Conservation (phyloP, 1,140 invertebrate species). For the Drosophila fuyamai region DNA sequence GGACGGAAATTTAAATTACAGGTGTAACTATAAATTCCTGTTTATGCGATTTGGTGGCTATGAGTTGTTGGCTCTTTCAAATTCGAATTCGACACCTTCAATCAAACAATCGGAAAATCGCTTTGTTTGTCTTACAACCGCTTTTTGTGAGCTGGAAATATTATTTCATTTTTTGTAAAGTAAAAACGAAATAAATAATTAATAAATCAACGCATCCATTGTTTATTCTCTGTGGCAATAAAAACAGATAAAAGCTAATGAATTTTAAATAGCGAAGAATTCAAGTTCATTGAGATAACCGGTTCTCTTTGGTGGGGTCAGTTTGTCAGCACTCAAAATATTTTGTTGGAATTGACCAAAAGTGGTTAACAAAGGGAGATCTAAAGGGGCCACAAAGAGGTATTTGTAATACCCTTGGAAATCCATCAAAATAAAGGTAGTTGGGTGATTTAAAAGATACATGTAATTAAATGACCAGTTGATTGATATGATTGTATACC, state of each 20-base stretch:
- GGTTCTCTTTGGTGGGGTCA: constrained; percentile 47
- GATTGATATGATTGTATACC: constrained; percentile 30
- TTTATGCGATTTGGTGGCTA: constrained; percentile 21
- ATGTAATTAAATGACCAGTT: constrained; percentile 28
- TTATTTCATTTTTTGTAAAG: constrained; percentile 52
- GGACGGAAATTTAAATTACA: constrained; percentile 40
- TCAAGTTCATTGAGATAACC: constrained; percentile 74
- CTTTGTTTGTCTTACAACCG: constrained; percentile 24
- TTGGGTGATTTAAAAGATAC: constrained; percentile 37
- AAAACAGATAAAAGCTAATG: constrained; percentile 81
- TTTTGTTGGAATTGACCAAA: constrained; percentile 47
- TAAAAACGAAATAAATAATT: constrained; percentile 64
- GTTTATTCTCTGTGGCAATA: constrained; percentile 60
- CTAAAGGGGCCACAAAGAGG: constrained; percentile 13
- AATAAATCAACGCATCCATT: constrained; percentile 76
- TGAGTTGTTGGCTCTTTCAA: constrained; percentile 7
- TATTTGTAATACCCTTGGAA: constrained; percentile 35
- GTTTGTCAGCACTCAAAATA: constrained; percentile 55
- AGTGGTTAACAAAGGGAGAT: constrained; percentile 35
- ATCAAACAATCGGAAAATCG: constrained; percentile 30
- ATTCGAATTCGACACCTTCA: constrained; percentile 39
- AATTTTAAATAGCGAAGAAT: constrained; percentile 73
- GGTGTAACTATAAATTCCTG: constrained; percentile 40
- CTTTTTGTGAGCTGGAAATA: constrained; percentile 31
- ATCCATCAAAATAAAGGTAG: constrained; percentile 35